A percentile compares a stretch with the other conserved stretches of the same genome.
Evolutionary conservation across 2,797 vertebrate genomes (phyloP).

Genomic region (Graptemys geographica): DNA sequence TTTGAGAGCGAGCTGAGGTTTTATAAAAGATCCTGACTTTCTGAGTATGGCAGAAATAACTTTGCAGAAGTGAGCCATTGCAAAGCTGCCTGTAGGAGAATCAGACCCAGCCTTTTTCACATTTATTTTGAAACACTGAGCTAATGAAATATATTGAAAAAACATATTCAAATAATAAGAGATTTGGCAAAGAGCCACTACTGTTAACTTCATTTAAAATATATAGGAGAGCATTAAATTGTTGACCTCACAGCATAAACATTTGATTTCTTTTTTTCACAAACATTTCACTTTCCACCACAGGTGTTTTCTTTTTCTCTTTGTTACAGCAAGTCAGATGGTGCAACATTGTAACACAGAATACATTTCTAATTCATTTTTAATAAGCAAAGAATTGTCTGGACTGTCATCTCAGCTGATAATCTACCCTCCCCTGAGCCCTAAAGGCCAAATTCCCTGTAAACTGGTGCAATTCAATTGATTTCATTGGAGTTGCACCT

Average conservation of each 20-base stretch:
- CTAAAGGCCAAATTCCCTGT: background rate
- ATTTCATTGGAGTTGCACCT: background rate
- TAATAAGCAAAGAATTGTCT: background rate
- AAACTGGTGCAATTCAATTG: background rate
- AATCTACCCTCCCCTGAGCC: background rate
- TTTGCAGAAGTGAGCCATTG: constrained; percentile 14
- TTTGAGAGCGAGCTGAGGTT: constrained; percentile 54
- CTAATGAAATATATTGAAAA: background rate
- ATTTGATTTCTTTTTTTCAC: background rate
- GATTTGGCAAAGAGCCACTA: background rate
- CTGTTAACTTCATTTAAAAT: constrained; percentile 11
- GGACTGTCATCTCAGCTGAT: background rate
- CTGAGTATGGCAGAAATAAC: background rate
- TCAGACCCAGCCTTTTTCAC: background rate
- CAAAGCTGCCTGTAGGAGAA: constrained; percentile 22
- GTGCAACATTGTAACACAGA: constrained; percentile 1
- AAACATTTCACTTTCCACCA: constrained; percentile 12
- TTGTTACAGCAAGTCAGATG: background rate
- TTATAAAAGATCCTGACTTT: constrained; percentile 47
- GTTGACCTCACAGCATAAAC: constrained; percentile 18
- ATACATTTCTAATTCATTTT: constrained; percentile 27
- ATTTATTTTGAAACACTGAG: constrained; percentile 9
- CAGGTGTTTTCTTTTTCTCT: background rate
- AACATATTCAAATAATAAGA: background rate
- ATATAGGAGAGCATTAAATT: background rate